phyloP scores from a whole-genome alignment of 2,797 vertebrate species.

The Tenualosa ilisha region DNA sequence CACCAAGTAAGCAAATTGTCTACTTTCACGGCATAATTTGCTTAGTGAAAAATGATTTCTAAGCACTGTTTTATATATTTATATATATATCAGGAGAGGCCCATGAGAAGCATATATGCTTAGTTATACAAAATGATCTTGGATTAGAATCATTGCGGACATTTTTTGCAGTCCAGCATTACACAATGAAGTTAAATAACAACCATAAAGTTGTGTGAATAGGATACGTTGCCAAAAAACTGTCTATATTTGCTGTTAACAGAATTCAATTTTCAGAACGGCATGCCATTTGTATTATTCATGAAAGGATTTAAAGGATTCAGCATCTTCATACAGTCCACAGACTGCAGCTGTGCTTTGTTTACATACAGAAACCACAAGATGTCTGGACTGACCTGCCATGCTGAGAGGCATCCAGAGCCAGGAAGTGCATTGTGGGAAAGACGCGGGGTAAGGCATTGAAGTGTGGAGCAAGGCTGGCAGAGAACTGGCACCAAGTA shows the following conservation, averaged over 20 bases:
- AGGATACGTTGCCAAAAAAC: too few relatives aligned
- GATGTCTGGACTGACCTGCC: slow-evolving; percentile 81
- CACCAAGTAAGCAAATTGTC: neutral
- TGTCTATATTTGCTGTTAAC: too few relatives aligned
- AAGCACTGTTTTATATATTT: neutral
- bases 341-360: too few relatives aligned
- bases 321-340: neutral
- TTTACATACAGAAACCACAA: neutral
- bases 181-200: too few relatives aligned
- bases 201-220: too few relatives aligned
- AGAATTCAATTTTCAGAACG: too few relatives aligned
- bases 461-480: slow-evolving; percentile 90
- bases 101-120: neutral
- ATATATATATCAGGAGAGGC: neutral
- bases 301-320: neutral
- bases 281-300: too few relatives aligned
- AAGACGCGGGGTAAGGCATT: slow-evolving; percentile 92
- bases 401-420: slow-evolving; percentile 94
- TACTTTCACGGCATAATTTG: neutral
- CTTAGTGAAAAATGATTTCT: neutral
- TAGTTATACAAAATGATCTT: neutral
- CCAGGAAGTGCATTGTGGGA: slow-evolving; percentile 90
- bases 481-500: slow-evolving; percentile 94
- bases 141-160: neutral
- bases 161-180: too few relatives aligned